Percentiles rank a stretch among this genome's conserved stretches.
These are phyloP conservation scores for Coremacera marginata DNA, from an alignment of 2,888 invertebrate genomes.

Conservation along the genomic window DNA sequence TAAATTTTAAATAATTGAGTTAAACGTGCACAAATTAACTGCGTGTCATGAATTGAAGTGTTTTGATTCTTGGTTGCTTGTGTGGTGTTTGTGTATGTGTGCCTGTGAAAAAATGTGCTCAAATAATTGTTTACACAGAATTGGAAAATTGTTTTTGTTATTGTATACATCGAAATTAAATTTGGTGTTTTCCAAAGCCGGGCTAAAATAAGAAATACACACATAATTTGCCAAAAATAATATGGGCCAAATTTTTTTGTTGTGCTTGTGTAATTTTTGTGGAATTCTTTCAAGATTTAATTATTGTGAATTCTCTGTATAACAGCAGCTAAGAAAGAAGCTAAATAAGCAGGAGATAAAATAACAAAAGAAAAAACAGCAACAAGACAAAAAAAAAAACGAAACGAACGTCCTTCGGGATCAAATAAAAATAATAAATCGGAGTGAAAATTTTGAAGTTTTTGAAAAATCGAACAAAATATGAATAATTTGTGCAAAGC, in stretches of 20 bases:
- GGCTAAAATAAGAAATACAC: not conserved
- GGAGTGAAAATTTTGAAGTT: not conserved
- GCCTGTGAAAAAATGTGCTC: no score
- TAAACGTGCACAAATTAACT: no score
- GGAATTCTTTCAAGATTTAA: no score
- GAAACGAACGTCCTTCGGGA: not conserved
- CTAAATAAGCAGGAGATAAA: not conserved
- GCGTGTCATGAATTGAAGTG: no score
- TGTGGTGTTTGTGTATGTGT: no score
- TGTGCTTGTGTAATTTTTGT: not conserved
- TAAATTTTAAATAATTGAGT: no score
- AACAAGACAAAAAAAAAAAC: not conserved
- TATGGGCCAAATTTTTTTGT: not conserved
- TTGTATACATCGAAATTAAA: no score
- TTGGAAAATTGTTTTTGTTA: not conserved
- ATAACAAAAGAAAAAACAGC: not conserved
- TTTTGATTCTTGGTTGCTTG: no score
- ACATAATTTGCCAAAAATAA: not conserved
- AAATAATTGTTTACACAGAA: not conserved
- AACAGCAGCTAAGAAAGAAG: slow-evolving; percentile 12
- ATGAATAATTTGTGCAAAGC: not conserved
- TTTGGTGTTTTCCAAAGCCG: no score
- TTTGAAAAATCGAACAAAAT: not conserved
- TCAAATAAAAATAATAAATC: not conserved
- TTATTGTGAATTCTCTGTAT: slow-evolving; percentile 25